Evolutionary conservation across 2,888 invertebrate species (phyloP), one percentile per base, ranked within the genome.

Genomic region (Acrobasis repandana): DNA sequence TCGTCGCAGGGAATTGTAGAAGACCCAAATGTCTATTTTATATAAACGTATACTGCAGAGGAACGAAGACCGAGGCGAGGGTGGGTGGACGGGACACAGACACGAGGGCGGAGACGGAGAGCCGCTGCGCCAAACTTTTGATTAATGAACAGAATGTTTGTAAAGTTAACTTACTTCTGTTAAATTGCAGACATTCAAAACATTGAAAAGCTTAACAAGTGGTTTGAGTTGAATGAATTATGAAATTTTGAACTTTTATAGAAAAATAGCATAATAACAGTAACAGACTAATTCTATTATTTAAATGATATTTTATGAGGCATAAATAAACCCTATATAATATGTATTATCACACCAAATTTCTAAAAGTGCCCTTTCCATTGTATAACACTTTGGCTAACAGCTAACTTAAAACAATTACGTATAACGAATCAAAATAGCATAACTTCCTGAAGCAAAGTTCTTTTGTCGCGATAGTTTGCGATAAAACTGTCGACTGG

Each of bases 71-170:
- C 75, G 79, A 75, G 79, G 36, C 72, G 71, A 63, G 67, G 74
- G 74, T 71, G 80, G 75, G 75, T 69, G 74, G 73, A 65, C 64
- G 68, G 74, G 73, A 65, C 64, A 67, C 72, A 74, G 78, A 82
- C 82, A 78, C 79, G 82, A 82, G 85, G 86, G 83, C 83, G 83
- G 83, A 80, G 83, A 85, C 83, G 83, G 83, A 80, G 83, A 85
- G 83, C 81, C 77, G 82, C 85, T 89, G 91, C 89, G 90, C 88
- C 86, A 90, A 92, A 92, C 89, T 92, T 92, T 91, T 92, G 92
- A 92, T 91, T 91, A 92, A 92, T 92, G 90, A 90, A 88, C 80
- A 82, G 80, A 83, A 86, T 87, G 86, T 87, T 88, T 85, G 82
- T 83, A 83, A 88, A 90, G 90, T 89, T 84, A 86, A 87, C 85